Evolutionary conservation across 2,797 vertebrate genomes (phyloP).

Genomic region (Artibeus lituratus): DNA sequence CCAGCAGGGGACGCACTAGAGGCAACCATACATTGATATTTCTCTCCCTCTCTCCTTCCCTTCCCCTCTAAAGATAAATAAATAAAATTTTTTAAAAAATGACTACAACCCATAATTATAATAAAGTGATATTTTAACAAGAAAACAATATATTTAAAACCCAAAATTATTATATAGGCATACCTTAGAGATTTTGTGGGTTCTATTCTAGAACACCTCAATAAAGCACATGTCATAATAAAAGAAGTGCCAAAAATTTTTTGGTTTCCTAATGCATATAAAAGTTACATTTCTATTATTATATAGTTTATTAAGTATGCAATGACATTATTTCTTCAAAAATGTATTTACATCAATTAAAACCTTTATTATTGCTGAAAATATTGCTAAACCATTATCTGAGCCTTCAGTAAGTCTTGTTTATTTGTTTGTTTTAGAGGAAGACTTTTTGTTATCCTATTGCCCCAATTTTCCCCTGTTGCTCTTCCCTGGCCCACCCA

Average conservation of each 20-base stretch:
- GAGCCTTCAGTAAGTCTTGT: neutral
- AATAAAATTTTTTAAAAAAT: no score
- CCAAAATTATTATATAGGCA: neutral
- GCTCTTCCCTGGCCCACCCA: no score
- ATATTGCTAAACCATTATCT: neutral
- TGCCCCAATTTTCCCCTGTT: no score
- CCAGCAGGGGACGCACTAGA: no score
- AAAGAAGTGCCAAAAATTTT: neutral
- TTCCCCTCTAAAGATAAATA: no score
- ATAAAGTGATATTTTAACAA: neutral
- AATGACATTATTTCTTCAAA: neutral
- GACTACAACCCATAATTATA: neutral
- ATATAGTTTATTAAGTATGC: neutral
- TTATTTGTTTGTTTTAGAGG: no score
- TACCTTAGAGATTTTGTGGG: neutral
- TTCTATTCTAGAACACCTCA: neutral
- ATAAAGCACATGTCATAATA: neutral
- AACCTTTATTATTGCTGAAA: neutral
- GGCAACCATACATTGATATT: no score
- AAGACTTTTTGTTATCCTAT: no score
- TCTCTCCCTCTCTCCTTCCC: no score
- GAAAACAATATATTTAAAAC: neutral
- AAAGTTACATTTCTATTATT: neutral
- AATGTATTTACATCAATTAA: neutral
- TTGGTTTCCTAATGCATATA: neutral